These are phyloP conservation scores for Lycocorax pyrrhopterus DNA, from an alignment of 2,113 vertebrate species.

Conservation along the genomic window DNA sequence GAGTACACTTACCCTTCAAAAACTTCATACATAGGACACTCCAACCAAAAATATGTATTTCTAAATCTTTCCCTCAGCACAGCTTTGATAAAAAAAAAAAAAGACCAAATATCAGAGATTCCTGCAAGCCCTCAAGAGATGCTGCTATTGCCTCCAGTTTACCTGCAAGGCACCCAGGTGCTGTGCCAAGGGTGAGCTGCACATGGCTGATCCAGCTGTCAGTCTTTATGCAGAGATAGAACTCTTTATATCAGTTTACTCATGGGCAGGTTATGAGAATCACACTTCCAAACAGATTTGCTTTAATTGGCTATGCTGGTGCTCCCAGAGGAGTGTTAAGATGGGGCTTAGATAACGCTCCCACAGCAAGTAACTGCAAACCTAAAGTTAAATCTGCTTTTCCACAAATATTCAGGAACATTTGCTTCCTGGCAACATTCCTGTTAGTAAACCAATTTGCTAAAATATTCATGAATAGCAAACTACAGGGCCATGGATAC, in stretches of 20 bases:
- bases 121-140: background rate
- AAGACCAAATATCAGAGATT: background rate
- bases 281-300: background rate
- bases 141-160: background rate
- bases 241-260: background rate
- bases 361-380: background rate
- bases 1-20: background rate
- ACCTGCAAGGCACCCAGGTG: background rate
- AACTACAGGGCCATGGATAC: background rate
- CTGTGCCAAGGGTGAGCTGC: background rate
- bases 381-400: background rate
- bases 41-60: background rate
- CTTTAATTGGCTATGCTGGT: background rate
- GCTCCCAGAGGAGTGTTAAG: background rate
- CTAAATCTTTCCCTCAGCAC: background rate
- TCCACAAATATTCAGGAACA: conserved; percentile 8
- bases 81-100: background rate
- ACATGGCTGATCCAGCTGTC: background rate
- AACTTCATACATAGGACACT: background rate
- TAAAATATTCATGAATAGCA: conserved; percentile 46
- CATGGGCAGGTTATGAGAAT: background rate
- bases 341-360: background rate
- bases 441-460: conserved; percentile 38
- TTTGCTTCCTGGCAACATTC: conserved; percentile 27
- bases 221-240: background rate